phyloP scores from a whole-genome alignment of 2,113 vertebrate species.

The Silurus meridionalis region DNA sequence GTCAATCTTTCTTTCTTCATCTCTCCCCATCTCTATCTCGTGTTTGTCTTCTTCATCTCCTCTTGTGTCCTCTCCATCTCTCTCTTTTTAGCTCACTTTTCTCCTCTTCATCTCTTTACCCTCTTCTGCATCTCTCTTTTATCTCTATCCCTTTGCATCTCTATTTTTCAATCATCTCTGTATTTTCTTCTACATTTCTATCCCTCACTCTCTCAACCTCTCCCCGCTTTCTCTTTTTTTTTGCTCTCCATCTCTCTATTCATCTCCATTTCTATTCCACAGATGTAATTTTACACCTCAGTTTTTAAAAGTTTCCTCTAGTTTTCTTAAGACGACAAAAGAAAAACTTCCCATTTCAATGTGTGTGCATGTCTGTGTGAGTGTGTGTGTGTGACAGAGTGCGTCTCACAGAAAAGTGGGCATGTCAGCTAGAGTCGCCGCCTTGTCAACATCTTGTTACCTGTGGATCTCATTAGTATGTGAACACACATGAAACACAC shows the following conservation, averaged over 20 bases:
- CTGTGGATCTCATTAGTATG: constrained; percentile 45
- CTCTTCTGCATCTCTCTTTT: too few relatives aligned
- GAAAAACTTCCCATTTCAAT: background rate
- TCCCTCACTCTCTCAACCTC: background rate
- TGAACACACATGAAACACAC: constrained; percentile 25
- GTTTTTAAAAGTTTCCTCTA: background rate
- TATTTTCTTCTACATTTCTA: too few relatives aligned
- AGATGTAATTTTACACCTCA: background rate
- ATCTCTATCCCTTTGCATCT: too few relatives aligned
- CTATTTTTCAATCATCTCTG: too few relatives aligned
- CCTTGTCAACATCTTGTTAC: constrained; percentile 48
- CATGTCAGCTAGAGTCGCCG: constrained; percentile 11
- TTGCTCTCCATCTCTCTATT: background rate
- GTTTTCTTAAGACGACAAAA: background rate
- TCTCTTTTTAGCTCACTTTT: background rate
- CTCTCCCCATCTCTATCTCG: background rate
- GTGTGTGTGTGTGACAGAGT: background rate
- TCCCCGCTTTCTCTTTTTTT: background rate
- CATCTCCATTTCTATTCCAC: background rate
- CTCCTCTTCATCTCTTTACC: too few relatives aligned
- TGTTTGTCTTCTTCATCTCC: too few relatives aligned
- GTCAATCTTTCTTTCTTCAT: background rate
- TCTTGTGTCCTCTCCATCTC: too few relatives aligned
- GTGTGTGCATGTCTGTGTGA: background rate
- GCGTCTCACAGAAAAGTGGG: constrained; percentile 32